A percentile compares a stretch with the other conserved stretches of the same genome.
phyloP scores from a whole-genome alignment of 2,888 invertebrate genomes.

The Linhomoeus sp. region DNA sequence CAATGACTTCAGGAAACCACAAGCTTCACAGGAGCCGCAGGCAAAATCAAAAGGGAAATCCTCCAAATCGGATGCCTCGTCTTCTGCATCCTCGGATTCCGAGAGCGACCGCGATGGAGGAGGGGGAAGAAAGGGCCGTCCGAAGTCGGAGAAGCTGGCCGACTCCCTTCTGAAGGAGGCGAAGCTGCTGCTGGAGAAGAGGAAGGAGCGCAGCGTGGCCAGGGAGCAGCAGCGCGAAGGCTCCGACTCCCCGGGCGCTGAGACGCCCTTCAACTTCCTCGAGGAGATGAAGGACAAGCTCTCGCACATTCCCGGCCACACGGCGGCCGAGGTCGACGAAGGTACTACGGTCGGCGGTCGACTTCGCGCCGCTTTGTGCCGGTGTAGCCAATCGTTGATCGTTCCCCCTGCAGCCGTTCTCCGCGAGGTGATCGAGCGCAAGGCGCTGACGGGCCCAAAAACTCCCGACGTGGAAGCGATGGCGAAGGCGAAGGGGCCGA shows the following conservation, averaged over 20 bases:
- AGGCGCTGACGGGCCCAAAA: too few relatives aligned
- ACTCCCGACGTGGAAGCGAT: constrained; percentile 1
- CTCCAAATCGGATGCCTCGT: too few relatives aligned
- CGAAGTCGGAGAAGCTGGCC: not conserved
- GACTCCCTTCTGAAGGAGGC: not conserved
- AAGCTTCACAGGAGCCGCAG: too few relatives aligned
- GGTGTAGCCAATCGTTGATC: not conserved
- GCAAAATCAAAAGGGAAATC: too few relatives aligned
- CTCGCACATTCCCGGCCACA: constrained; percentile 7
- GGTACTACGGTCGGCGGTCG: constrained; percentile 1
- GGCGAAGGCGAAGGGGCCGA: constrained; percentile 1
- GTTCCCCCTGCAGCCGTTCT: not conserved
- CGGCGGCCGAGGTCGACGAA: constrained; percentile 6
- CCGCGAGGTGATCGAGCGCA: too few relatives aligned
- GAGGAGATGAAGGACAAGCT: constrained; percentile 6
- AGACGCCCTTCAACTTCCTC: constrained; percentile 3
- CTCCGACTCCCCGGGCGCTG: not conserved
- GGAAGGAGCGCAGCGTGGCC: not conserved
- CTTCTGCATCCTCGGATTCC: too few relatives aligned
- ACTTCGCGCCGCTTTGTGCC: too few relatives aligned
- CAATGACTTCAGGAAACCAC: too few relatives aligned
- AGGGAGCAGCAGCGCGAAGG: not conserved
- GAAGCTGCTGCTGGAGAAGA: not conserved
- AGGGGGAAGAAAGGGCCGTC: too few relatives aligned
- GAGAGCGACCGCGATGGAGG: too few relatives aligned